Evolutionary conservation across 2,888 invertebrate species (phyloP).

Genomic region (Lathronympha strigana): DNA sequence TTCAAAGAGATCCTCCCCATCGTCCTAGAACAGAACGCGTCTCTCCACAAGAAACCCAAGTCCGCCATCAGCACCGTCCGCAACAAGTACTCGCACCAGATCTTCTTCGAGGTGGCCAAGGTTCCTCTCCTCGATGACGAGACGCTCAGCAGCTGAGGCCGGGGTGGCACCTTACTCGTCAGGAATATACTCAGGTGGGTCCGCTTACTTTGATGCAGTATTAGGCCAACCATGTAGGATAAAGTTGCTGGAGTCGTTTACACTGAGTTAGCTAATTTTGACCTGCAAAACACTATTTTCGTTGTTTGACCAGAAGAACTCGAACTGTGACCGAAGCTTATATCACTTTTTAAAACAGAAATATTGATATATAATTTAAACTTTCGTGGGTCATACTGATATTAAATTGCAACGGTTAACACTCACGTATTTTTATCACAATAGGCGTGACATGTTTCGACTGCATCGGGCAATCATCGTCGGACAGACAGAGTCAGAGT

Average conservation of each 20-base stretch:
- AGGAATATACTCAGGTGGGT: conserved; percentile 68
- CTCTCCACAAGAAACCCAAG: conserved; percentile 90
- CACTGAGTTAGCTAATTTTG: neutral
- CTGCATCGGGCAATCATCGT: too few relatives aligned
- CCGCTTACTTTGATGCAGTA: conserved; percentile 55
- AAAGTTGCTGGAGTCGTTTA: neutral
- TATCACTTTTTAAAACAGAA: too few relatives aligned
- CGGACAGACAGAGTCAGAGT: too few relatives aligned
- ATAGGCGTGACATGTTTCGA: too few relatives aligned
- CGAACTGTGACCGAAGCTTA: too few relatives aligned
- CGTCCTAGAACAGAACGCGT: conserved; percentile 89
- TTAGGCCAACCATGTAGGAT: neutral
- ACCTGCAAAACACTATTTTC: too few relatives aligned
- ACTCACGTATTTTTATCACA: too few relatives aligned
- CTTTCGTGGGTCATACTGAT: too few relatives aligned
- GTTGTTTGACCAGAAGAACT: too few relatives aligned
- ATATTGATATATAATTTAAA: too few relatives aligned
- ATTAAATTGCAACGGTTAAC: too few relatives aligned
- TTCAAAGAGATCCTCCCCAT: conserved; percentile 89
- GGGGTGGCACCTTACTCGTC: conserved; percentile 63
- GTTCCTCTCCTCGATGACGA: conserved; percentile 85
- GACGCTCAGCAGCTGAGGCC: conserved; percentile 67
- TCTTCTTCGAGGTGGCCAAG: conserved; percentile 96
- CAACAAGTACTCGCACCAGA: conserved; percentile 97
- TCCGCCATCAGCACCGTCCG: conserved; percentile 92